Conservation (phyloP, 2,797 vertebrate genomes). For the Novumbra hubbsi region DNA sequence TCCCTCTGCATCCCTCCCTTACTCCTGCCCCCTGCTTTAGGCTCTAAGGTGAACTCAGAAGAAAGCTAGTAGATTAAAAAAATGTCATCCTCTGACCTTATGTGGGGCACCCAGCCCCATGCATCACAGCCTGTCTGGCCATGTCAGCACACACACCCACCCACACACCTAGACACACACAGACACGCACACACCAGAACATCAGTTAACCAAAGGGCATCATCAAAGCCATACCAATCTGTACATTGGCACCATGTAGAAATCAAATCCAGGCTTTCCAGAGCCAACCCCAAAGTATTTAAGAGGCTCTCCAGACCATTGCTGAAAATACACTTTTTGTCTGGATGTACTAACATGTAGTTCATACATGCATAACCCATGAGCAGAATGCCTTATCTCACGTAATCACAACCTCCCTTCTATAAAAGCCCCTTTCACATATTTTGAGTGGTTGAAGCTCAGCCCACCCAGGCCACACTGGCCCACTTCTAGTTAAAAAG, state of each 20-base stretch:
- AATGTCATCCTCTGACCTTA: neutral
- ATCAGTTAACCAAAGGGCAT: neutral
- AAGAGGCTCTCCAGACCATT: too few relatives aligned
- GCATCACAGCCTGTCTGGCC: neutral
- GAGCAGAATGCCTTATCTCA: too few relatives aligned
- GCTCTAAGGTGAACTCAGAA: conserved; percentile 27
- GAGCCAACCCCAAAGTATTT: too few relatives aligned
- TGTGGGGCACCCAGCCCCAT: neutral
- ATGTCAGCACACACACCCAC: neutral
- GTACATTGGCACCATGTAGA: neutral
- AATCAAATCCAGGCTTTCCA: too few relatives aligned
- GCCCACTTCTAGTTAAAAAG: too few relatives aligned
- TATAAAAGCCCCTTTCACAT: too few relatives aligned
- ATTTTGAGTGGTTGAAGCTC: too few relatives aligned
- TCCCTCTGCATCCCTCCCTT: conserved; percentile 9
- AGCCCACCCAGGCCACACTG: too few relatives aligned
- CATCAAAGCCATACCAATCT: neutral
- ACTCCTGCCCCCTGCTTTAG: neutral
- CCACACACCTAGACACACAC: neutral
- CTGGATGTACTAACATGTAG: too few relatives aligned
- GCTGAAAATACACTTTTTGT: too few relatives aligned
- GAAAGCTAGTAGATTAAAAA: conserved; percentile 34
- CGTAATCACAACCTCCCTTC: too few relatives aligned
- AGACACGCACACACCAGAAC: neutral
- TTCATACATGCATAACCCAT: too few relatives aligned